Evolutionary conservation across 2,888 invertebrate species (phyloP), one percentile per base, ranked within the genome.

Genomic region (Melanostoma mellinum): DNA sequence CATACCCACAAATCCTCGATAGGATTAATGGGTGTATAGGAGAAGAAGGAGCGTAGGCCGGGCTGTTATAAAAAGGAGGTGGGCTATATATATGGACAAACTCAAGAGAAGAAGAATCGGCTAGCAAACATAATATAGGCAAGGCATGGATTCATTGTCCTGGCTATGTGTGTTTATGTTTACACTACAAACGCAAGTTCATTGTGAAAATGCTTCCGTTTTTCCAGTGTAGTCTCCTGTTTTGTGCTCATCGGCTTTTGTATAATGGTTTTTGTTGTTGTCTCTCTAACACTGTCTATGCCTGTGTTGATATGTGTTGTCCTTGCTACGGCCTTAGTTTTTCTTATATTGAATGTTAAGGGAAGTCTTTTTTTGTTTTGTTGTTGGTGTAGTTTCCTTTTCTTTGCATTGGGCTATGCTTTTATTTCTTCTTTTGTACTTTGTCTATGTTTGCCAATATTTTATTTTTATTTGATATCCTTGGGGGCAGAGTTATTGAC

Each of bases 381-480:
- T 44, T 48, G n/a, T 6, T 35, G 8, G 32, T 3, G 35, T 9
- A 9, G 58, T 10, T 46, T 46, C 72, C 52, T 63, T 65, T 35
- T 52, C 46, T 56, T 35, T 58, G 48, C 42, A 30, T 3, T 8
- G 44, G 32, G 48, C 20, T 20, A 20, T 20, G n/a, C 48, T 44
- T 35, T 58, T 50, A 32, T 77, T 72, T 74, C 42, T 60, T 58
- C 55, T 55, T 73, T 77, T 63, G 50, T 74, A 65, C 60, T 67
- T 67, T 60, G 84, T 79, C 84, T 75, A 40, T 75, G 65, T 79
- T 84, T 60, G 84, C 60, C 79, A 79, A 79, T 84, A 79, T 79
- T 84, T 78, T 74, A 79, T 79, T 84, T 75, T 79, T 74, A 75
- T 84, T 75, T 84, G 84, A 67, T 79, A 69, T 79, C 84, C 78